Conservation (phyloP, 2,113 vertebrate genomes). For the Takifugu bimaculatus region DNA sequence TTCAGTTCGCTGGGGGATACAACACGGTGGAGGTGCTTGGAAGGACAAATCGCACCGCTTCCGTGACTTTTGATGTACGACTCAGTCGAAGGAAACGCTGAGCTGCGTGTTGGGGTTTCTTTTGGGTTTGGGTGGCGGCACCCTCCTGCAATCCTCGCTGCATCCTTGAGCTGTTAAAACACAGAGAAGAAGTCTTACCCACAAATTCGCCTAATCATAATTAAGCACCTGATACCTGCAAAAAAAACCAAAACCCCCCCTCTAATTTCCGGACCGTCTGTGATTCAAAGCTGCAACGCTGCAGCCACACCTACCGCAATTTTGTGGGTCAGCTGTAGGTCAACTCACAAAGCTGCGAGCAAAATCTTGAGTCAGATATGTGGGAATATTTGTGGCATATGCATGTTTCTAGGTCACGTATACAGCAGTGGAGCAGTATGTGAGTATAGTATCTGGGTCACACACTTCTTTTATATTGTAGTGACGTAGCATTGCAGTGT, state of each 20-base stretch:
- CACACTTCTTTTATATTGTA: constrained; percentile 58
- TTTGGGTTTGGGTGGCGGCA: constrained; percentile 96
- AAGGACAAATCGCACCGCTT: constrained; percentile 70
- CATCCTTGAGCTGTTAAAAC: constrained; percentile 82
- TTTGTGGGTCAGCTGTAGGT: constrained; percentile 50
- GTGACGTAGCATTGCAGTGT: constrained; percentile 67
- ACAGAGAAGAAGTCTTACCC: constrained; percentile 14
- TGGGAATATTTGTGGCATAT: constrained; percentile 53
- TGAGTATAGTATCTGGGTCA: constrained; percentile 66
- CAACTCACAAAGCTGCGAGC: constrained; percentile 31
- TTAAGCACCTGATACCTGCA: background rate
- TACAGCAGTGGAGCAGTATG: constrained; percentile 50
- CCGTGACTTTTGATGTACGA: constrained; percentile 86
- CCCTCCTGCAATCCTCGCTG: constrained; percentile 94
- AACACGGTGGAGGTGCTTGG: constrained; percentile 53
- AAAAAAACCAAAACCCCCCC: background rate
- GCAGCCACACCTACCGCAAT: background rate
- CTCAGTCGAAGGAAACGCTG: constrained; percentile 95
- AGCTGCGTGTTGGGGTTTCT: constrained; percentile 96
- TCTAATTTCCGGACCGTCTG: background rate
- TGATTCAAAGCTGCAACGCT: background rate
- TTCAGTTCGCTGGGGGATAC: constrained; percentile 69
- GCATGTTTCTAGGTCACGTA: constrained; percentile 67
- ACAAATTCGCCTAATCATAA: background rate
- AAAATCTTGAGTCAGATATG: constrained; percentile 54